Conservation (phyloP, 2,113 vertebrate genomes). For the Hippocampus mohnikei region DNA sequence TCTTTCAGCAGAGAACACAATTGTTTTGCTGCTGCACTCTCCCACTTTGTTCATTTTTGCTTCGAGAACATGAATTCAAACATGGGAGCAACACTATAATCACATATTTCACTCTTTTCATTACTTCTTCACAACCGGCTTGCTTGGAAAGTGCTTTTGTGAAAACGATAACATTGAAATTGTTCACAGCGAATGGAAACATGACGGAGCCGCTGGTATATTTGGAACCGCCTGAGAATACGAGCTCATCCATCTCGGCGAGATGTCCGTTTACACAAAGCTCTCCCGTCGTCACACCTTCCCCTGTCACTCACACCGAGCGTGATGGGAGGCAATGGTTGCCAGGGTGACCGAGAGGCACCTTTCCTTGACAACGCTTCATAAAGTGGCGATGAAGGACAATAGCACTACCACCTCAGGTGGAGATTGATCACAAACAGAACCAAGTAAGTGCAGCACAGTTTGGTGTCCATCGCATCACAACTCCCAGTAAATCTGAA, state of each 20-base stretch:
- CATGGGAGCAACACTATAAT: constrained; percentile 16
- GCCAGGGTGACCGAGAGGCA: constrained; percentile 66
- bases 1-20: constrained; percentile 35
- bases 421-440: constrained; percentile 3
- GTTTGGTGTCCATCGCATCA: background rate
- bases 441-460: background rate
- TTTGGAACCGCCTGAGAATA: constrained; percentile 4
- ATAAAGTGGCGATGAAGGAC: constrained; percentile 55
- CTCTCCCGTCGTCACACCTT: constrained; percentile 62
- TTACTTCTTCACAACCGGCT: background rate
- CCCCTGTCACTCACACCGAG: constrained; percentile 66
- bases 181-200: constrained; percentile 1
- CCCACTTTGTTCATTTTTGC: constrained; percentile 22
- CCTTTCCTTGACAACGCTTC: constrained; percentile 67
- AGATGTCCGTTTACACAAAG: constrained; percentile 57
- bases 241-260: constrained; percentile 30
- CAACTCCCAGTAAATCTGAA: background rate
- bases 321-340: constrained; percentile 67
- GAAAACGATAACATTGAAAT: constrained; percentile 3
- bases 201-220: constrained; percentile 4
- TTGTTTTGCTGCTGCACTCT: constrained; percentile 16
- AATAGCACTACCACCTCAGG: constrained; percentile 64
- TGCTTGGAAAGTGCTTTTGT: background rate
- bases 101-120: constrained; percentile 9
- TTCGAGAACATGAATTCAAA: constrained; percentile 15